Evolutionary conservation across 2,113 vertebrate genomes (phyloP), one percentile per base, ranked within the genome.

Genomic region (Albula goreensis): DNA sequence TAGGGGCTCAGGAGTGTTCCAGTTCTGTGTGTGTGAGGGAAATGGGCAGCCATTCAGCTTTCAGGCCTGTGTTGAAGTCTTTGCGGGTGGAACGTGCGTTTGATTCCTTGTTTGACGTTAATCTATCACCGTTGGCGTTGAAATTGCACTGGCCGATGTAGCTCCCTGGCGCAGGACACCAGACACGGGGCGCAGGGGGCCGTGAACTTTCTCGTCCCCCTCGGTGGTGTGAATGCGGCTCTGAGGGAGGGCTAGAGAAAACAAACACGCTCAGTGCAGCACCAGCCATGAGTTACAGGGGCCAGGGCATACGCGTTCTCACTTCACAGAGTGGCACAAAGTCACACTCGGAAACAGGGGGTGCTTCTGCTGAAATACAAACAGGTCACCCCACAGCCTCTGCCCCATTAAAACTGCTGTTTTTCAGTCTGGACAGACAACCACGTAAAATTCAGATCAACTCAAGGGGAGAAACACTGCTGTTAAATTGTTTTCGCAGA

Each of bases 31-130:
- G n/a, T 81, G 15, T 80, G 80, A 52, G 80, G 50, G 70, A 22
- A 9, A 8, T 22, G 8, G 63, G 17, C 4, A 2, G 17, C 60
- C 17, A 4, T 70, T 70, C 63, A n/a, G 80, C 13, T 50, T n/a
- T 50, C 48, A 80, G 49, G 85, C 85, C 84, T 85, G 87, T 88
- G 87, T 91, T 88, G 84, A 89, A 90, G 88, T 89, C 80, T 88
- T 89, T 82, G 48, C 22, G 0, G 60, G 83, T 77, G 60, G 78
- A 63, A 56, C 77, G 66, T 88, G 86, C 86, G 86, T 88, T 89
- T 88, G 89, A 91, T 90, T 89, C 89, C 81, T 1, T 57, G 5
- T 81, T 84, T 79, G 85, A 78, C 85, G 78, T 86, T 86, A 85
- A 89, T 90, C 83, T 10, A 83, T 90, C 89, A 89, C 63, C 49